Base-by-base conservation (phyloP, 2,797 vertebrate genomes). In the Rallus crepitans region DNA sequence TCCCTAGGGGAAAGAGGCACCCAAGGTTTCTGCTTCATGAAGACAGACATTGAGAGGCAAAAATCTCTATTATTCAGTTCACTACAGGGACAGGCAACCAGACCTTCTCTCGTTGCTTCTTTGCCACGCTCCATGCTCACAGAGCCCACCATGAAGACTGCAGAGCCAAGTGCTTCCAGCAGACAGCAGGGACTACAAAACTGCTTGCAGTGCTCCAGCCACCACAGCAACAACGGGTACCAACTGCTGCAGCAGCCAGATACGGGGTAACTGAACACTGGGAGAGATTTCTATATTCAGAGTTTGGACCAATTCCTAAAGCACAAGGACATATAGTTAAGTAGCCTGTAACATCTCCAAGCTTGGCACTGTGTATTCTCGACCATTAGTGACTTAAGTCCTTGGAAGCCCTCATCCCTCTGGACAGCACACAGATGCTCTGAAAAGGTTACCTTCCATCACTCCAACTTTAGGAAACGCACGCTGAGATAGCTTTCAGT, bases 61-160 rank as follows among this genome's bases (percentile, higher is more conserved):
- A 33, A 50, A 47, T 15, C 37, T 30, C 59, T 47, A 0, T 1
- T 9, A 1, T 13, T 52, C 57, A 1, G 16, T 2, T 13, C 7
- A 0, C 33, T 52, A 7, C 0, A 37, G 17, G 4, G 12, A 2
- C 0, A 69, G 63, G 39, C 56, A 40, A 37, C 4, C 28, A 28
- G 25, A 30, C 13, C 47, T 45, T 20, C 45, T 63, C 42, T 28
- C 52, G 47, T 18, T 47, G 17, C 66, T 50, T 6, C 81, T 77
- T 10, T 47, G 76, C 63, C 72, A 28, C 47, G 66, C 47, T 63
- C 4, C 77, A 7, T 0, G 42, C 33, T 63, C 23, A 1, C 1
- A 14, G 78, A 33, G 45, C 55, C 39, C 39, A 5, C 28, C 3
- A 1, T 0, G 37, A 50, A 68, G 37, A 45, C 35, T 76, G 57